Conservation (phyloP, 2,888 invertebrate species). For the Omphaloscelis lunosa region DNA sequence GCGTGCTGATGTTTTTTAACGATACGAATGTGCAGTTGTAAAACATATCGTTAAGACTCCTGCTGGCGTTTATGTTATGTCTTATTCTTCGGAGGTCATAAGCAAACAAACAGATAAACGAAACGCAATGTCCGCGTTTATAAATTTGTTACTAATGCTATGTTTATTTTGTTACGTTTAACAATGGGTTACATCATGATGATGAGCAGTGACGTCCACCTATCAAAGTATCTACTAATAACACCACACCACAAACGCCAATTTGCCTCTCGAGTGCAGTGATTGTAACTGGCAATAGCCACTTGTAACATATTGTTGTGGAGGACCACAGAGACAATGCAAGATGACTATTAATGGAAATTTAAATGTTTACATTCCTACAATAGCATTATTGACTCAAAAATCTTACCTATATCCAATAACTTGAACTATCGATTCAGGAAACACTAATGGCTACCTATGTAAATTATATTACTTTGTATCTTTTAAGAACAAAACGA, state of each 20-base stretch:
- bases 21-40: background rate
- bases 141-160: background rate
- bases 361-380: background rate
- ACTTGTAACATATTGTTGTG: constrained; percentile 9
- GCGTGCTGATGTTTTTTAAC: too few species aligned
- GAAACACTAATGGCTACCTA: constrained; percentile 31
- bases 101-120: constrained; percentile 6
- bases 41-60: background rate
- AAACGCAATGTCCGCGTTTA: background rate
- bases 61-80: constrained; percentile 3
- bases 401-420: background rate
- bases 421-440: constrained; percentile 27
- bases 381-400: background rate
- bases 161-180: constrained; percentile 27
- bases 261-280: constrained; percentile 18
- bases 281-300: constrained; percentile 6
- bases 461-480: constrained; percentile 26
- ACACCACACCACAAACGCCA: constrained; percentile 5
- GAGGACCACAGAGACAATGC: background rate
- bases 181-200: constrained; percentile 31
- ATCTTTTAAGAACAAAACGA: constrained; percentile 28
- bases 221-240: constrained; percentile 22
- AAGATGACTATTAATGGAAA: background rate
- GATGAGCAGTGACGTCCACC: constrained; percentile 25
- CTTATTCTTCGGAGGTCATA: background rate